phyloP scores from a whole-genome alignment of 2,888 invertebrate genomes.

The Leucoptera coffeella region DNA sequence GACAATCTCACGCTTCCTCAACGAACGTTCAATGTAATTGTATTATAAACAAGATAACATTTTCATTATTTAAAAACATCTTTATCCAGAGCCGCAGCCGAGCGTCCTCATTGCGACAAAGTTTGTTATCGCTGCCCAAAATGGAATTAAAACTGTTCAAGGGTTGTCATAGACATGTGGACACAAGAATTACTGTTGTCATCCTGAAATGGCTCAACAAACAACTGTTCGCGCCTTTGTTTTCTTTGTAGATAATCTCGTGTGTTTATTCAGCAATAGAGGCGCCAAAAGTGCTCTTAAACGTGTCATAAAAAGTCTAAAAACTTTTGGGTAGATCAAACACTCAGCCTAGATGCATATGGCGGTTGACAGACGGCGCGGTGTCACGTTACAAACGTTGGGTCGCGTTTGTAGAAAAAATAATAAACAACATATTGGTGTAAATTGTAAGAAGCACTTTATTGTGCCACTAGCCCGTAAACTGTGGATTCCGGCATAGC shows the following conservation, averaged over 20 bases:
- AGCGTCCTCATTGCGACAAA: too few species aligned
- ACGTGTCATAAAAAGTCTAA: constrained; percentile 50
- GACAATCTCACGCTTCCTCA: too few species aligned
- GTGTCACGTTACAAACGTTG: constrained; percentile 33
- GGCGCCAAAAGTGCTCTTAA: constrained; percentile 40
- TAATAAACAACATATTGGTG: constrained; percentile 48
- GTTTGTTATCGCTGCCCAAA: too few species aligned
- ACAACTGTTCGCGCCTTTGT: background rate
- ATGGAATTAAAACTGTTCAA: too few species aligned
- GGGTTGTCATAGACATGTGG: too few species aligned
- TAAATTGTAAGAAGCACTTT: constrained; percentile 45
- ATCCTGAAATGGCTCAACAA: too few species aligned
- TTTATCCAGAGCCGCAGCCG: too few species aligned
- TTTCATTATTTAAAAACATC: too few species aligned
- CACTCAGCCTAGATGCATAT: constrained; percentile 25
- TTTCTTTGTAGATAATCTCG: constrained; percentile 15
- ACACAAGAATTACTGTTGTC: too few species aligned
- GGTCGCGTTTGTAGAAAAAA: constrained; percentile 47
- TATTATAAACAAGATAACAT: too few species aligned
- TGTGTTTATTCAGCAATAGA: constrained; percentile 47
- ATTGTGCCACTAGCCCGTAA: constrained; percentile 43
- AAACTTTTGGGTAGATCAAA: constrained; percentile 54
- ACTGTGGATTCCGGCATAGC: constrained; percentile 17
- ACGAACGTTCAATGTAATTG: too few species aligned
- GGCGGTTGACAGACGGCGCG: constrained; percentile 35